Evolutionary conservation across 2,888 invertebrate species (phyloP).

Genomic region (Microctonus aethiopoides): DNA sequence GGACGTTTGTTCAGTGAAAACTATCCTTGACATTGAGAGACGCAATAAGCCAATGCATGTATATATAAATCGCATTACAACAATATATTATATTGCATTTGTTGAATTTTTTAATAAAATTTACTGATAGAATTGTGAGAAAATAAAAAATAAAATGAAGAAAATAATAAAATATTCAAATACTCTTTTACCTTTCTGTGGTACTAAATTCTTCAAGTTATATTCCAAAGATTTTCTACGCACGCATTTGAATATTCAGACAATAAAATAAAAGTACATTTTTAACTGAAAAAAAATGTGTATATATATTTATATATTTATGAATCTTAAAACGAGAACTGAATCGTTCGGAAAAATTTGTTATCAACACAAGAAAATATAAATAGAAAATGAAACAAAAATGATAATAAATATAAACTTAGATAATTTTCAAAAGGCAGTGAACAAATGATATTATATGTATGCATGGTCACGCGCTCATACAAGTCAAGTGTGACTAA

Average conservation of each 20-base stretch:
- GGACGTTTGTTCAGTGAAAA: conserved; percentile 13
- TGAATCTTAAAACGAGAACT: no score
- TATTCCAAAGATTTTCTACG: background rate
- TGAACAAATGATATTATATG: background rate
- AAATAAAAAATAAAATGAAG: background rate
- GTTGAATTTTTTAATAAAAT: background rate
- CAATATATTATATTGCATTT: background rate
- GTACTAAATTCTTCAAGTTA: background rate
- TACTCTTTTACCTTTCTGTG: no score
- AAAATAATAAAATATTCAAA: background rate
- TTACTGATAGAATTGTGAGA: background rate
- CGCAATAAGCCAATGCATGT: background rate
- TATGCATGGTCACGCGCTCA: conserved; percentile 59
- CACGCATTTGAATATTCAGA: no score
- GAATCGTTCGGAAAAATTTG: no score
- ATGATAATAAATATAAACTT: no score
- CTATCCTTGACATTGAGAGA: background rate
- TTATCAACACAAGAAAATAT: no score
- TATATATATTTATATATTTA: no score
- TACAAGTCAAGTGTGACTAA: conserved; percentile 56
- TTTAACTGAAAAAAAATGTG: no score
- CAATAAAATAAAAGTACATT: no score
- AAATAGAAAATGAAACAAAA: no score
- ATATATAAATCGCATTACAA: no score
- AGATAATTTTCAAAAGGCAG: background rate